These are phyloP conservation scores for Spodoptera frugiperda DNA, from an alignment of 1,140 invertebrate species.

Conservation along the genomic window DNA sequence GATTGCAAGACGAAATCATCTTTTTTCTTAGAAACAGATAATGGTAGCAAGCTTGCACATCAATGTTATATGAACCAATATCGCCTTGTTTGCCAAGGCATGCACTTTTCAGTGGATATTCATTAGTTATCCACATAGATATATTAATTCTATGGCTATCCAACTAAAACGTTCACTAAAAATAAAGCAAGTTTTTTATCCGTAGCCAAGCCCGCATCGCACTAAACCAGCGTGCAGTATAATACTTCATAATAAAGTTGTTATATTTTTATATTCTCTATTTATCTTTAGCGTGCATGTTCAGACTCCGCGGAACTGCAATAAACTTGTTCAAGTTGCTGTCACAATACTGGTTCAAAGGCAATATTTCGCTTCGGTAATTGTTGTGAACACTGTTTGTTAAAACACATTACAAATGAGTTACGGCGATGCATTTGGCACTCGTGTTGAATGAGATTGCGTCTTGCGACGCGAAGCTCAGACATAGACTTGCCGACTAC, in stretches of 20 bases:
- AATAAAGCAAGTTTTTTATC: background rate
- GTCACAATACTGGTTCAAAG: conserved; percentile 40
- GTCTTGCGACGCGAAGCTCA: conserved; percentile 45
- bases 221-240: background rate
- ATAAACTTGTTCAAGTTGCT: conserved; percentile 23
- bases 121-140: too few species aligned
- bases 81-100: background rate
- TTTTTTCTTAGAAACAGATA: too few species aligned
- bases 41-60: too few species aligned
- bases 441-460: conserved; percentile 50
- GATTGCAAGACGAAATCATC: too few species aligned
- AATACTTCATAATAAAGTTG: conserved; percentile 5
- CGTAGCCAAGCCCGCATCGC: conserved; percentile 1
- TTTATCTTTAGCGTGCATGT: conserved; percentile 1
- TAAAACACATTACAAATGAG: conserved; percentile 62
- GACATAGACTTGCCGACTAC: conserved; percentile 42
- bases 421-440: conserved; percentile 70
- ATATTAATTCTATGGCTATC: too few species aligned
- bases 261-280: conserved; percentile 16
- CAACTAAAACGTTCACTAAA: conserved; percentile 26
- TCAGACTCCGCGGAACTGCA: conserved; percentile 7
- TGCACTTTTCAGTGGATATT: background rate
- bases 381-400: conserved; percentile 52
- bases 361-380: conserved; percentile 39
- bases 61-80: too few species aligned